Evolutionary conservation across 2,888 invertebrate genomes (phyloP).

Genomic region (Neoitamus cyanurus): DNA sequence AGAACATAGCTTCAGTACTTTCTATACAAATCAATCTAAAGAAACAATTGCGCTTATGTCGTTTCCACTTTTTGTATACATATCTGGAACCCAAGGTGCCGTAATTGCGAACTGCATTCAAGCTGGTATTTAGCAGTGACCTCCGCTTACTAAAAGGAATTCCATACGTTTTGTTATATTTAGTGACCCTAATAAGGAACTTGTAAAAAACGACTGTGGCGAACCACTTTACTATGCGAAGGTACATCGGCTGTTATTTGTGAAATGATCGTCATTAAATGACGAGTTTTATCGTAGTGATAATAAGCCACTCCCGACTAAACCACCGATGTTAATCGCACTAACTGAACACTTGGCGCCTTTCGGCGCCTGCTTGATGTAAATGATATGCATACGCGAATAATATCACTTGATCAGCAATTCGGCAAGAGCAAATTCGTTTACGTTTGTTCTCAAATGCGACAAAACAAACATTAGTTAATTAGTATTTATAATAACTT

Average conservation of each 20-base stretch:
- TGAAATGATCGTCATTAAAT: background rate
- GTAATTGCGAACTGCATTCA: too few species aligned
- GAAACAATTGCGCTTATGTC: too few species aligned
- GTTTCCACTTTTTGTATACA: too few species aligned
- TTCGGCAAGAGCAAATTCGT: background rate
- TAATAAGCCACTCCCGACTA: background rate
- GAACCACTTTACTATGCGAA: background rate
- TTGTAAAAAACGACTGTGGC: background rate
- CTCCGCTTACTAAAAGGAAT: background rate
- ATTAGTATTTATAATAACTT: background rate
- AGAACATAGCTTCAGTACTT: too few species aligned
- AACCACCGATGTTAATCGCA: background rate
- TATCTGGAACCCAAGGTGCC: too few species aligned
- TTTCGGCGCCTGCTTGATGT: background rate
- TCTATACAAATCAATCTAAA: too few species aligned
- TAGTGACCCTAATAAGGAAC: background rate
- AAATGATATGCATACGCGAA: background rate
- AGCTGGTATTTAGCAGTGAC: too few species aligned
- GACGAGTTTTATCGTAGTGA: background rate
- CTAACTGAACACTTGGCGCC: background rate
- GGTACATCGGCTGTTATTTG: background rate
- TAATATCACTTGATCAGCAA: background rate
- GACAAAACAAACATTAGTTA: background rate
- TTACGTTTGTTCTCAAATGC: background rate
- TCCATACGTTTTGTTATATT: background rate